Base-by-base conservation (phyloP, 2,113 vertebrate species). In the Seriola dumerili region DNA sequence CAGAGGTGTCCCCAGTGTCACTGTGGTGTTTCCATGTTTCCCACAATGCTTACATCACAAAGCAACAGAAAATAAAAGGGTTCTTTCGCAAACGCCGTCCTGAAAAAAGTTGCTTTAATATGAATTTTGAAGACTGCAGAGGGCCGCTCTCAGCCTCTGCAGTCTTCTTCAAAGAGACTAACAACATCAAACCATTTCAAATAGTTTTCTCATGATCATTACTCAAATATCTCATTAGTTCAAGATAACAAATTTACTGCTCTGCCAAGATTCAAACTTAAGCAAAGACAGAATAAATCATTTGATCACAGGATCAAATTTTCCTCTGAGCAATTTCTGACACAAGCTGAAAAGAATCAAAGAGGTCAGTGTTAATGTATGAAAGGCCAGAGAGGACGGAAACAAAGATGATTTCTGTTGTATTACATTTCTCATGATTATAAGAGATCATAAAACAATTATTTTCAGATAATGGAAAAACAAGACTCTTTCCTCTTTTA, bases 1-100 rank as follows among this genome's bases (percentile, higher is more conserved):
- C 87, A 86, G 78, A 36, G 78, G 78, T 44, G 80, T 83, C 80
- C 44, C 50, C 72, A 13, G 55, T 8, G 40, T 14, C 50, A n/a
- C 21, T 25, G 71, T 55, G 80, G 42, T 4, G 66, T 44, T 57
- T 3, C 17, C 38, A 17, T 63, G 85, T 66, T 63, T 71, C 25
- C 46, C 50, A 57, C 25, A 61, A 72, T 3, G 9, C 34, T 25
- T 1, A 14, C 29, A 57, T 46, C 17, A 55, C 13, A 8, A 0
- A 73, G 21, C 23, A 54, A 8, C 19, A 40, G 17, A 36, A 62
- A 46, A 68, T n/a, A 11, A 68, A 29, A 0, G 5, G 29, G 36
- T 4, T 72, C n/a, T 3, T 59, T 36, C 58, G 7, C 40, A 66
- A 66, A 54, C 16, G 5, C 7, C 25, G 4, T 25, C 9, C 4